Evolutionary conservation across 1,140 invertebrate species (phyloP).

Genomic region (Papilio glaucus): DNA sequence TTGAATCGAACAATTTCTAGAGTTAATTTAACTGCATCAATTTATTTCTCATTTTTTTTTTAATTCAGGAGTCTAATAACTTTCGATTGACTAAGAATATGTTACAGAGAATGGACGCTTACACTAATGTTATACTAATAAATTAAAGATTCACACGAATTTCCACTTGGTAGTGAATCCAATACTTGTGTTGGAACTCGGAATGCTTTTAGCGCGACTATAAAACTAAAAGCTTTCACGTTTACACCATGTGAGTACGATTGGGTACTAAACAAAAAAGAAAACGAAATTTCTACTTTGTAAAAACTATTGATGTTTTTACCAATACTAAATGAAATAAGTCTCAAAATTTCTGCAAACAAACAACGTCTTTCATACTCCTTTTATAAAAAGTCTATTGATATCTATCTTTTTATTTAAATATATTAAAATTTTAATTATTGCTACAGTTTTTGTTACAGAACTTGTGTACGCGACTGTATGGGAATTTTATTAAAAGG

Average conservation of each 20-base stretch:
- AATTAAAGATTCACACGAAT: not conserved
- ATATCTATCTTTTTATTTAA: not conserved
- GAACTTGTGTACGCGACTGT: slow-evolving; percentile 26
- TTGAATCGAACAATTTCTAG: too few relatives aligned
- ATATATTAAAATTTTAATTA: not conserved
- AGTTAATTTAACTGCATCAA: too few relatives aligned
- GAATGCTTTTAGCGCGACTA: slow-evolving; percentile 2
- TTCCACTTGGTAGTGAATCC: slow-evolving; percentile 5
- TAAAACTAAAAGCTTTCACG: slow-evolving; percentile 11
- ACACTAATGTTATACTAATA: not conserved
- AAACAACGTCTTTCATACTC: too few relatives aligned
- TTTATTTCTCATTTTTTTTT: too few relatives aligned
- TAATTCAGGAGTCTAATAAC: too few relatives aligned
- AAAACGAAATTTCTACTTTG: not conserved
- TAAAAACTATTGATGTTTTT: not conserved
- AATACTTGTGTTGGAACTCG: slow-evolving; percentile 1
- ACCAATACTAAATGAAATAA: not conserved
- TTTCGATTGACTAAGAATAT: too few relatives aligned
- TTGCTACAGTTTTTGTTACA: not conserved
- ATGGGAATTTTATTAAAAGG: slow-evolving; percentile 31
- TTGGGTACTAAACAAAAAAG: not conserved
- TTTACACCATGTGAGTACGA: not conserved
- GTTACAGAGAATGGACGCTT: too few relatives aligned
- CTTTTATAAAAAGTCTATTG: not conserved
- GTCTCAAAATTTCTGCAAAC: not conserved